Base-by-base conservation (phyloP, 2,113 vertebrate genomes). In the Triplophysa tibetana region DNA sequence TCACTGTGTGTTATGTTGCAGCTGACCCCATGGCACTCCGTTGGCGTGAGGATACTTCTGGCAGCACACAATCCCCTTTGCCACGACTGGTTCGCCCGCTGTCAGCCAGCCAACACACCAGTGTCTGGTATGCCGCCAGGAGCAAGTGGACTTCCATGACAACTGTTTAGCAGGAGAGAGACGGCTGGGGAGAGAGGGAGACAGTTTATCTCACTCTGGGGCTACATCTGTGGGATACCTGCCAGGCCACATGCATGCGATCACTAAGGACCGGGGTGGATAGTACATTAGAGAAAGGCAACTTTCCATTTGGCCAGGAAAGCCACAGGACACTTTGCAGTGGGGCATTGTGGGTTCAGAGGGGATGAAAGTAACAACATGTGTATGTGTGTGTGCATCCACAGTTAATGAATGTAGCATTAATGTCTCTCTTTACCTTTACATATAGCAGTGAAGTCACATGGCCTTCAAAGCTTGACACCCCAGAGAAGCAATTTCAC, bases 91-190 rank as follows among this genome's bases (percentile, higher is more conserved):
- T 11, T 26, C 77, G 41, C 60, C 75, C 63, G 23, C 54, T 12
- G n/a, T 14, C 26, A n/a, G 7, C 58, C 23, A 8, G 41, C 68
- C 23, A 14, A 62, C 81, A 66, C 78, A 64, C 75, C 65, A 63
- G 77, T 83, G 74, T 43, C 72, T 70, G 85, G 83, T 82, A 80
- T 1, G 50, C 67, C 19, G 79, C 84, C 84, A 83, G 61, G 11
- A 6, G 41, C n/a, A 38, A 66, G 75, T 45, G 56, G 65, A 66
- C 79, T 65, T 56, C 69, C 52, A 38, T 70, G 66, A 77, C 88
- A 86, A n/a, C 43, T 67, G n/a, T 81, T 80, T 66, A 75, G 17
- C 17, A n/a, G 58, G 82, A 50, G 38, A 50, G 83, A 81, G 52
- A 26, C 16, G 66, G 24, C 29, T 41, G 29, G 33, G 26, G 24